These are phyloP conservation scores for Pelecanoides urinatrix DNA, from an alignment of 2,113 vertebrate genomes.

Conservation along the genomic window DNA sequence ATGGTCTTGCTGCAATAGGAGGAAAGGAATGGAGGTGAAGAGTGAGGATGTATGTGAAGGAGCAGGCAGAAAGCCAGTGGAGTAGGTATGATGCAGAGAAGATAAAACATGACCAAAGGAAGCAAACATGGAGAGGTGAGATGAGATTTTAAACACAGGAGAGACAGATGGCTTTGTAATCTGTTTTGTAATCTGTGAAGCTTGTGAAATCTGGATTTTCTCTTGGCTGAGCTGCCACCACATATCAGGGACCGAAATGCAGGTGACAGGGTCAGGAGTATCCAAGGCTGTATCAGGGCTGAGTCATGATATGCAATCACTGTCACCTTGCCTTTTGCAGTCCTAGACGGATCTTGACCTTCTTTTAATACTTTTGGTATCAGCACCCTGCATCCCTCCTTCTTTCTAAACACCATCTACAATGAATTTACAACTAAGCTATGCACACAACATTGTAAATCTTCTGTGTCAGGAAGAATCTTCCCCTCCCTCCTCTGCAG, in stretches of 20 bases:
- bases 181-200: neutral
- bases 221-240: neutral
- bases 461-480: neutral
- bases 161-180: neutral
- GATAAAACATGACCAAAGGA: neutral
- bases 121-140: neutral
- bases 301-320: accelerated
- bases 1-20: neutral
- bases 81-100: neutral
- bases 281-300: neutral
- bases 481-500: neutral
- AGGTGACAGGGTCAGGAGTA: neutral
- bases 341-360: neutral
- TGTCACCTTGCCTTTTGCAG: neutral
- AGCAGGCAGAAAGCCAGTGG: neutral
- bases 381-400: neutral
- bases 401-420: neutral
- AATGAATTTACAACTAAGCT: neutral
- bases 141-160: neutral
- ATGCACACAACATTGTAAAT: neutral
- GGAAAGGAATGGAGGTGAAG: neutral
- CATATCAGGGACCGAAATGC: neutral
- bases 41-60: neutral
- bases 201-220: neutral
- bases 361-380: neutral